These are phyloP conservation scores for Chymomyza amoena DNA, from an alignment of 2,888 invertebrate species.

Conservation along the genomic window DNA sequence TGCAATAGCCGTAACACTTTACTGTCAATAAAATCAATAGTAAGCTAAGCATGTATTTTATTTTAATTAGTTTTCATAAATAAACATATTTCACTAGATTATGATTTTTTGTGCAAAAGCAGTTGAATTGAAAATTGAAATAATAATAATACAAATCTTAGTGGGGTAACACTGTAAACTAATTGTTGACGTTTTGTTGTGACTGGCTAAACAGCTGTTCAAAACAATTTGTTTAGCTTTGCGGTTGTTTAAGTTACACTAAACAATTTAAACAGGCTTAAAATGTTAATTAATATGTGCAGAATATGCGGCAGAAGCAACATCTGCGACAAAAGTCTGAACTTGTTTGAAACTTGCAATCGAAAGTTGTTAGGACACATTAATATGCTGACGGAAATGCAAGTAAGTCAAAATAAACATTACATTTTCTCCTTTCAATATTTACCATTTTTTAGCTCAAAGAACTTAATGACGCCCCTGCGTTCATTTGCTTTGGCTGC, in stretches of 20 bases:
- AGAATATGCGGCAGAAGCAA: conserved; percentile 1
- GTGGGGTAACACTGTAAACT: background rate
- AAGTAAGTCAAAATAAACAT: conserved; percentile 25
- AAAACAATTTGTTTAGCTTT: background rate
- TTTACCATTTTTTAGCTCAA: conserved; percentile 22
- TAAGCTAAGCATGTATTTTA: background rate
- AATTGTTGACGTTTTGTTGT: background rate
- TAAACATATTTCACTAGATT: too few species aligned
- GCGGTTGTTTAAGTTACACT: background rate
- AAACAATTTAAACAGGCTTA: background rate
- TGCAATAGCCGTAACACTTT: background rate
- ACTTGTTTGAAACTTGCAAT: background rate
- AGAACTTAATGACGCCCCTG: conserved; percentile 26
- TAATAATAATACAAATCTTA: too few species aligned
- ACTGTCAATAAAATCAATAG: conserved; percentile 12
- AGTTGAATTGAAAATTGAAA: too few species aligned
- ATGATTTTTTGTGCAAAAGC: too few species aligned
- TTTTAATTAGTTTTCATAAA: background rate
- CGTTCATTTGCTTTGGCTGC: conserved; percentile 47
- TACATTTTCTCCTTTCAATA: background rate
- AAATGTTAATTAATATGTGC: background rate
- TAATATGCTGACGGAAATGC: conserved; percentile 36
- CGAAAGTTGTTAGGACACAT: background rate
- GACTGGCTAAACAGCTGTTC: conserved; percentile 18
- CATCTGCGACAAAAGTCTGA: background rate